Percentiles rank a stretch among this genome's conserved stretches.
Evolutionary conservation across 2,888 invertebrate genomes (phyloP).

Genomic region (Dione juno): DNA sequence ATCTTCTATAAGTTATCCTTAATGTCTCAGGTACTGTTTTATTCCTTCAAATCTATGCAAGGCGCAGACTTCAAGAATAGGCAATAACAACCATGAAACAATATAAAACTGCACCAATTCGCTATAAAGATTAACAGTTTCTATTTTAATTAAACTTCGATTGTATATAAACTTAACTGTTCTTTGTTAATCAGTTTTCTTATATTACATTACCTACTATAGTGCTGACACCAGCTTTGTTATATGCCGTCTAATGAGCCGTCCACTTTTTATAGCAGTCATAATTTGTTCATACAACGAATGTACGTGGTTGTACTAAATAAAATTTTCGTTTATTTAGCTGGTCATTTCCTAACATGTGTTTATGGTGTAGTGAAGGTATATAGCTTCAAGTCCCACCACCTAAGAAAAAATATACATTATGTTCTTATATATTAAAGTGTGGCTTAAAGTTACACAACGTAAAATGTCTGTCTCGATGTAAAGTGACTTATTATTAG

Average conservation of each 20-base stretch:
- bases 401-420: no score
- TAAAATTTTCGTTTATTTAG: slow-evolving; percentile 6
- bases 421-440: no score
- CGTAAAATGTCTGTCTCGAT: no score
- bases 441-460: no score
- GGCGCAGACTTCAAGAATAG: not conserved
- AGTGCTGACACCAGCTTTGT: slow-evolving; percentile 33
- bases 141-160: slow-evolving; percentile 8
- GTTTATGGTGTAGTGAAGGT: not conserved
- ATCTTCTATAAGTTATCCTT: no score
- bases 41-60: not conserved
- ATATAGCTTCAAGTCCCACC: no score
- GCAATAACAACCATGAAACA: not conserved
- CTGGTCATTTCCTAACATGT: not conserved
- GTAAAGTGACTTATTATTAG: no score
- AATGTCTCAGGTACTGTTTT: not conserved
- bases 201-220: slow-evolving; percentile 14
- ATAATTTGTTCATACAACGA: slow-evolving; percentile 26
- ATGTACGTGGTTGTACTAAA: slow-evolving; percentile 21
- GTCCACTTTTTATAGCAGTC: slow-evolving; percentile 40
- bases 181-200: slow-evolving; percentile 22
- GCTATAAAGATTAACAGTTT: slow-evolving; percentile 1
- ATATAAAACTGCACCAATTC: not conserved
- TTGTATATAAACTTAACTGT: slow-evolving; percentile 9
- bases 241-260: slow-evolving; percentile 46